Percentiles rank a stretch among this genome's conserved stretches.
Evolutionary conservation across 2,113 vertebrate species (phyloP).

Genomic region (Cyprinodon variegatus): DNA sequence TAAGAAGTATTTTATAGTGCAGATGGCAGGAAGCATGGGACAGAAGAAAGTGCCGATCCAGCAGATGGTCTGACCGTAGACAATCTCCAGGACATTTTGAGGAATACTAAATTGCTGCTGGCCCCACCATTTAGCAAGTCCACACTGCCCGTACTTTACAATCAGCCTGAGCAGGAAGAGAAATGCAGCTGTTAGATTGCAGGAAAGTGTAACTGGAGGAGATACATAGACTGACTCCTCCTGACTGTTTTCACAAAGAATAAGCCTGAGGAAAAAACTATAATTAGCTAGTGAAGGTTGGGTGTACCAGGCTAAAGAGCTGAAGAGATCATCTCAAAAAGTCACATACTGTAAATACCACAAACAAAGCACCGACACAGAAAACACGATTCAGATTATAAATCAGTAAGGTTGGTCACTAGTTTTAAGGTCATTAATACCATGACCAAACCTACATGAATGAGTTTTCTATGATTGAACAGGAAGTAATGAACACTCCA

Average conservation of each 20-base stretch:
- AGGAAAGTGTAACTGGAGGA: neutral
- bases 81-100: constrained; percentile 91
- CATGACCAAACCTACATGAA: neutral
- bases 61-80: constrained; percentile 97
- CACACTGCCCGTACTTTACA: constrained; percentile 84
- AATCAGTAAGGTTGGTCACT: neutral
- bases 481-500: neutral
- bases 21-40: constrained; percentile 91
- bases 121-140: constrained; percentile 84
- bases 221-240: neutral
- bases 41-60: constrained; percentile 97
- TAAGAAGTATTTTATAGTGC: constrained; percentile 91
- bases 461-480: neutral
- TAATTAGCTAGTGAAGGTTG: no score
- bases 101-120: constrained; percentile 91
- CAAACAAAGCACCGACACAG: no score
- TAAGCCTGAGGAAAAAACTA: neutral
- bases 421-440: neutral
- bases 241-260: no score
- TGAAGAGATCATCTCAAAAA: no score
- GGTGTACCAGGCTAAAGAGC: no score
- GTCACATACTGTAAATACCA: no score
- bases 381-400: no score
- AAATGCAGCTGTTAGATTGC: neutral
- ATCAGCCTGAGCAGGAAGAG: constrained; percentile 81